Percentiles rank a stretch among this genome's conserved stretches.
Conservation (phyloP, 2,888 invertebrate genomes). For the Tholera decimalis region DNA sequence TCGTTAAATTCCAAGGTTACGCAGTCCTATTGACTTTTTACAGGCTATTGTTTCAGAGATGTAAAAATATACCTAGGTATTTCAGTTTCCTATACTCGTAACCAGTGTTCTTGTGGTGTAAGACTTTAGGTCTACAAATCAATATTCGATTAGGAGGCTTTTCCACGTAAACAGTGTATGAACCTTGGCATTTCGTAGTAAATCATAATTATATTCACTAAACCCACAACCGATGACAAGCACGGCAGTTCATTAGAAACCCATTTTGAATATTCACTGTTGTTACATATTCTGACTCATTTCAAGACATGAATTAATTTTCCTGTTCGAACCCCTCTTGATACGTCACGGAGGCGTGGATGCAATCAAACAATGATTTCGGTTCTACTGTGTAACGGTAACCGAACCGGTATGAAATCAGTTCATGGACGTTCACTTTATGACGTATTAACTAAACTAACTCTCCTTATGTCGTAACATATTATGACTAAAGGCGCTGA, state of each 20-base stretch:
- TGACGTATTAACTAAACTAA: conserved; percentile 1
- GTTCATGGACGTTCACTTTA: conserved; percentile 45
- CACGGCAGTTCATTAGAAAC: conserved; percentile 32
- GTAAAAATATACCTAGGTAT: neutral
- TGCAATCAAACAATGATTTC: conserved; percentile 34
- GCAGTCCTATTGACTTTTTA: conserved; percentile 33
- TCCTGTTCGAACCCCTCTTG: conserved; percentile 26
- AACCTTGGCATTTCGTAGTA: conserved; percentile 23
- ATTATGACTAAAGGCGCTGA: conserved; percentile 35
- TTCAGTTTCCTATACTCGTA: conserved; percentile 1
- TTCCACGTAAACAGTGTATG: conserved; percentile 25
- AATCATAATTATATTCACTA: conserved; percentile 7
- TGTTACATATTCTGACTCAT: conserved; percentile 32
- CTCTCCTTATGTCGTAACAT: conserved; percentile 24
- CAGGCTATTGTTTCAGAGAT: conserved; percentile 14
- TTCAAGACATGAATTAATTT: conserved; percentile 12
- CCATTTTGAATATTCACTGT: conserved; percentile 27
- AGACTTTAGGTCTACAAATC: conserved; percentile 16
- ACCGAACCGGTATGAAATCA: conserved; percentile 32
- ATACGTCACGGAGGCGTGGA: conserved; percentile 46
- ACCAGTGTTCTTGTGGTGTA: neutral
- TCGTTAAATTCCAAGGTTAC: conserved; percentile 26
- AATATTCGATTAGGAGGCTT: conserved; percentile 5
- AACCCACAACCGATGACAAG: conserved; percentile 12
- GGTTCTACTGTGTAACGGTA: conserved; percentile 22